phyloP scores from a whole-genome alignment of 2,797 vertebrate species.

The Hybognathus amarus region DNA sequence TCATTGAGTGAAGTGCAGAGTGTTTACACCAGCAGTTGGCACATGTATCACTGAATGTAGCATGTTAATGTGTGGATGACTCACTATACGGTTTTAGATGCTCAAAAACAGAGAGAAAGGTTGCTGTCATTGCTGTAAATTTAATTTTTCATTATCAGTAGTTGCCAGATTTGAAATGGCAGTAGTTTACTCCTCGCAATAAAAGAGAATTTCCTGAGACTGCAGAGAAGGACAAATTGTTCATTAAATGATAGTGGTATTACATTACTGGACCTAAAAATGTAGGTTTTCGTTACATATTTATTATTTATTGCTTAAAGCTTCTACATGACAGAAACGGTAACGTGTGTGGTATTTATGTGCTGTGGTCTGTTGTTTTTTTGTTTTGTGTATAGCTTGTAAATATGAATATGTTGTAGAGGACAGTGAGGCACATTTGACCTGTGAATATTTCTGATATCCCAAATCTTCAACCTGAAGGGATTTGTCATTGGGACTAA shows the following conservation, averaged over 20 bases:
- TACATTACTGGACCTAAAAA: background rate
- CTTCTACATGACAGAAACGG: slow-evolving; percentile 5
- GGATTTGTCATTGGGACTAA: background rate
- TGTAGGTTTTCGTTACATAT: slow-evolving; percentile 23
- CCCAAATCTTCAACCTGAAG: background rate
- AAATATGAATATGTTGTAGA: slow-evolving; percentile 24
- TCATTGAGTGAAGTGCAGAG: background rate
- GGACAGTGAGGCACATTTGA: slow-evolving; percentile 2
- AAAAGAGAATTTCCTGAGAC: background rate
- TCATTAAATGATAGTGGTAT: background rate
- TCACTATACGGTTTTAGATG: background rate
- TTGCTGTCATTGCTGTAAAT: slow-evolving; percentile 16
- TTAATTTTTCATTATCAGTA: background rate
- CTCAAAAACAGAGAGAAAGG: background rate
- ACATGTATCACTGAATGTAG: slow-evolving; percentile 4
- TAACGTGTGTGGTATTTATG: slow-evolving; percentile 38
- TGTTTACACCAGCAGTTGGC: slow-evolving; percentile 29
- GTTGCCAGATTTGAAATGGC: background rate
- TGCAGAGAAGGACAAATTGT: background rate
- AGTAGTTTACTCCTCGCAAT: background rate
- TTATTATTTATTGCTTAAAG: slow-evolving; percentile 35
- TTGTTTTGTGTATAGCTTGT: slow-evolving; percentile 20
- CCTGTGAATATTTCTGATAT: slow-evolving; percentile 2
- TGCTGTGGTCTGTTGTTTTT: slow-evolving; percentile 12
- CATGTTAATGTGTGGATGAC: background rate